Base-by-base conservation (phyloP, 2,888 invertebrate genomes). In the Idaea biselata region DNA sequence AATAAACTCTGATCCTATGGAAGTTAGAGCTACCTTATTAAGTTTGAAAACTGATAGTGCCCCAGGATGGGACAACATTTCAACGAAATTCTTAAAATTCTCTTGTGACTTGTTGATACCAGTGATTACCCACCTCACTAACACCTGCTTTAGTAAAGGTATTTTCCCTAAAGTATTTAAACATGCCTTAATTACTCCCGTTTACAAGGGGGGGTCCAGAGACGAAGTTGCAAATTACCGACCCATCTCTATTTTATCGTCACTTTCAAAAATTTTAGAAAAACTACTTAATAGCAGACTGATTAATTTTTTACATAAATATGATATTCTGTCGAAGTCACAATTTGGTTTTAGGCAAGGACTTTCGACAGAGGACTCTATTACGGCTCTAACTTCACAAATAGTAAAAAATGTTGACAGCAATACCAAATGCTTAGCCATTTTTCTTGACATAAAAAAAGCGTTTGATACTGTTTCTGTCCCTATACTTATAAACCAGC, bases 391-490 rank as follows among this genome's bases (percentile, higher is more conserved):
- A 16, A 5, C 53, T n/a, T 53, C 53, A 53, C 14, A 4, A 7
- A 53, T 53, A 53, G 53, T 53, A 4, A 53, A 53, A 16, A 14
- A 16, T 53, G 14, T 53, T 16, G 53, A 53, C n/a, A 53, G n/a
- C n/a, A 53, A 53, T 53, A 53, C 5, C 4, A 53, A 53, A 53
- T 53, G 53, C 8, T n/a, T 53, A n/a, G n/a, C 53, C n/a, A n/a
- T 53, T n/a, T 53, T 53, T 53, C n/a, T 53, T 16, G 53, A 53
- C 11, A 14, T 53, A 53, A 53, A 16, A n/a, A 53, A 53, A 8
- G 53, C 53, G 3, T 53, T 53, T 16, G 55, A 55, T 55, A 55
- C 55, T 55, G 55, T 55, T 17, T 55, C 55, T 55, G 17, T 55
- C 55, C 55, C 55, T 8, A 55, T 55, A 6, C 16, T 55, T n/a